phyloP scores from a whole-genome alignment of 2,888 invertebrate species.

The Lapara coniferarum region DNA sequence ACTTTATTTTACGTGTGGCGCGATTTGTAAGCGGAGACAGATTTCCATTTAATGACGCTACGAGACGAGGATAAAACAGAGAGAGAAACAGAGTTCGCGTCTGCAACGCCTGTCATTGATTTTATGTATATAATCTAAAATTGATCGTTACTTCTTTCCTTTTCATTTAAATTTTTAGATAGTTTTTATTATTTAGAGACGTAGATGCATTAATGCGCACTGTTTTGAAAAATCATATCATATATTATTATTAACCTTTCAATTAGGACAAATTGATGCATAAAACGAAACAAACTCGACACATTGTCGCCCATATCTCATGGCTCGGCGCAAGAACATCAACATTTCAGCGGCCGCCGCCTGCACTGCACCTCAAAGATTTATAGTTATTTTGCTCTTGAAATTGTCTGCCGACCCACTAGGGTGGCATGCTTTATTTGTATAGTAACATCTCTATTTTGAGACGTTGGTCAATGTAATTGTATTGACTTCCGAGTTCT shows the following conservation, averaged over 20 bases:
- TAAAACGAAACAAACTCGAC: not conserved
- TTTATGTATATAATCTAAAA: no score
- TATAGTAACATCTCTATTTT: slow-evolving; percentile 19
- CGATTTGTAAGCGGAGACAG: slow-evolving; percentile 39
- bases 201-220: no score
- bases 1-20: slow-evolving; percentile 44
- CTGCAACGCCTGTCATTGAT: no score
- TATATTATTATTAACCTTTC: no score
- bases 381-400: slow-evolving; percentile 74
- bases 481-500: not conserved
- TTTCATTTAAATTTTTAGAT: no score
- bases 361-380: slow-evolving; percentile 65
- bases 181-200: no score
- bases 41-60: not conserved
- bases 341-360: slow-evolving; percentile 73
- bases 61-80: no score
- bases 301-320: slow-evolving; percentile 21
- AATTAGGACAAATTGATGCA: no score
- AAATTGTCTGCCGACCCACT: slow-evolving; percentile 39
- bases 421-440: slow-evolving; percentile 7
- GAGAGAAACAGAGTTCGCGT: no score
- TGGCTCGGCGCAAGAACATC: slow-evolving; percentile 54
- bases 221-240: no score
- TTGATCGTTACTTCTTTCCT: no score
- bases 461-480: not conserved